phyloP scores from a whole-genome alignment of 2,797 vertebrate species.

The Ammospiza maritima region DNA sequence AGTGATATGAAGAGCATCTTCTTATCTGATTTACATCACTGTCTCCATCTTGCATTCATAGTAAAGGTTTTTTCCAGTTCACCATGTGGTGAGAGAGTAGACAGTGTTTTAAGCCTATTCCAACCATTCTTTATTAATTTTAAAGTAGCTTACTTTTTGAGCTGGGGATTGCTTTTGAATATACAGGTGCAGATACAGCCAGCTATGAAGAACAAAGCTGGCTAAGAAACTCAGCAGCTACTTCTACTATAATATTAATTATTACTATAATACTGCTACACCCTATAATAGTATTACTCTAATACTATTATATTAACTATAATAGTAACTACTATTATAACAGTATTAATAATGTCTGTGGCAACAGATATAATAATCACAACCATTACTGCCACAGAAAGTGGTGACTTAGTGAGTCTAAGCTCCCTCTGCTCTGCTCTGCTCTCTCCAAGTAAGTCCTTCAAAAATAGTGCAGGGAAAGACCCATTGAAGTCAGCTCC shows the following conservation, averaged over 20 bases:
- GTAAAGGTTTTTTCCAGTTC: background rate
- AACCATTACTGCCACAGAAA: background rate
- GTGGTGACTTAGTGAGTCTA: background rate
- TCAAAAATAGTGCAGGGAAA: background rate
- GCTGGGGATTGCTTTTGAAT: background rate
- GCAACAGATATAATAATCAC: background rate
- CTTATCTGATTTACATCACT: background rate
- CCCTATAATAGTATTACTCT: conserved; percentile 1
- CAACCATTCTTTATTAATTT: background rate
- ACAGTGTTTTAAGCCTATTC: background rate
- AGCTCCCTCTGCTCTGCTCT: background rate
- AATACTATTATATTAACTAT: background rate
- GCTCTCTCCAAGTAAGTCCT: background rate
- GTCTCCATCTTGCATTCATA: background rate
- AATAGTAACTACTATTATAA: background rate
- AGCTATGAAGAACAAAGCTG: background rate
- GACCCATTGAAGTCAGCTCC: background rate
- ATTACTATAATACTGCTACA: background rate
- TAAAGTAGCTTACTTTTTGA: background rate
- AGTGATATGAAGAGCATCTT: rapidly evolving
- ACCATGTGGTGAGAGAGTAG: background rate
- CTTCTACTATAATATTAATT: background rate
- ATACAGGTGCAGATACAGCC: background rate
- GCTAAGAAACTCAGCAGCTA: background rate
- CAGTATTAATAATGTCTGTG: conserved; percentile 9